Percentiles rank a stretch among this genome's conserved stretches.
Evolutionary conservation across 2,797 vertebrate genomes (phyloP).

Genomic region (Borostomias antarcticus): DNA sequence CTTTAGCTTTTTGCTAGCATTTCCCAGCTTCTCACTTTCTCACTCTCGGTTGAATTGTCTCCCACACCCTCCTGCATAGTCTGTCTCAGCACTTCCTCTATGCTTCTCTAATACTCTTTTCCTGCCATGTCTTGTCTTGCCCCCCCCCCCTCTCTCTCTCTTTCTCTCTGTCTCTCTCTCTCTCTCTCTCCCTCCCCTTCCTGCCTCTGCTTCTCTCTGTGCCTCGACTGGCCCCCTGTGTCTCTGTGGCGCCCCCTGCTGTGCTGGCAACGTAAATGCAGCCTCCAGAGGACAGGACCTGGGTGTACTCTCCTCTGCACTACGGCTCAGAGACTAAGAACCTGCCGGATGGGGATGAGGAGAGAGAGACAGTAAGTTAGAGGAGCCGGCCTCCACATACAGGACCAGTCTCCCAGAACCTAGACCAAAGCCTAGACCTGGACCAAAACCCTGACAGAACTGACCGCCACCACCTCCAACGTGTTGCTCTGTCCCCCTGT

Average conservation of each 20-base stretch:
- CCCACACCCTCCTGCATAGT: too few species aligned
- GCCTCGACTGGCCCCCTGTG: slow-evolving; percentile 67
- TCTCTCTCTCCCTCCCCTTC: slow-evolving; percentile 73
- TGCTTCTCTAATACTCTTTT: too few species aligned
- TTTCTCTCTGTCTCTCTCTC: slow-evolving; percentile 76
- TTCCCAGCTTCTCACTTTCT: too few species aligned
- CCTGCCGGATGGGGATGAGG: slow-evolving; percentile 91
- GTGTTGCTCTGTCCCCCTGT: slow-evolving; percentile 34
- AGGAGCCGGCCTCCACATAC: slow-evolving; percentile 54
- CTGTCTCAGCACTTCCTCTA: too few species aligned
- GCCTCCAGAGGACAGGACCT: slow-evolving; percentile 97
- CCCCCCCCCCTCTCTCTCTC: too few species aligned
- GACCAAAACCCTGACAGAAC: neutral
- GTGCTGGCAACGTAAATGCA: slow-evolving; percentile 78
- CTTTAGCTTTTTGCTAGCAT: too few species aligned
- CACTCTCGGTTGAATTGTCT: too few species aligned
- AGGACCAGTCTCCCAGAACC: slow-evolving; percentile 39
- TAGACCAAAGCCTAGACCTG: neutral
- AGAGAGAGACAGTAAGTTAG: slow-evolving; percentile 98
- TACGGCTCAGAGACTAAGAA: slow-evolving; percentile 90
- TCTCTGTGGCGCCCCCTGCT: slow-evolving; percentile 81
- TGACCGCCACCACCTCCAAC: slow-evolving; percentile 49
- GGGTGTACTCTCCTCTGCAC: slow-evolving; percentile 99
- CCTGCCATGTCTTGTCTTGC: too few species aligned
- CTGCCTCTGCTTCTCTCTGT: slow-evolving; percentile 73